These are phyloP conservation scores for Zaprionus inermis DNA, from an alignment of 1,140 invertebrate species.

Conservation along the genomic window DNA sequence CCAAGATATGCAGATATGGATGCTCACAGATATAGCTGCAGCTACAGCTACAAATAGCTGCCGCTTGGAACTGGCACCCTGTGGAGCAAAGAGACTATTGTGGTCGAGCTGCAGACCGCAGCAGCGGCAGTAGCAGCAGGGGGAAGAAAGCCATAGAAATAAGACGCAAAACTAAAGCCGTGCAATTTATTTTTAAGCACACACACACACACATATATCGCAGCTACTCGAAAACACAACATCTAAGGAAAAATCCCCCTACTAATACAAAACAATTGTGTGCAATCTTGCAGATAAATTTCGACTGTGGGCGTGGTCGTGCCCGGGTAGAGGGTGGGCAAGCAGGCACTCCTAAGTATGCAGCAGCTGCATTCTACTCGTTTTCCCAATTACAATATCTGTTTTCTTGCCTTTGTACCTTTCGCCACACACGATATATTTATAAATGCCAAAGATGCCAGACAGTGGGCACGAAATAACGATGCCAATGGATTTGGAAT, in stretches of 20 bases:
- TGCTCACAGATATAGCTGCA: constrained; percentile 26
- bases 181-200: constrained; percentile 79
- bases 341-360: constrained; percentile 8
- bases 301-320: constrained; percentile 33
- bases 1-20: constrained; percentile 22
- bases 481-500: background rate
- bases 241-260: constrained; percentile 38
- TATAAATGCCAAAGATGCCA: constrained; percentile 72
- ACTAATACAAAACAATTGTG: constrained; percentile 78
- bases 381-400: constrained; percentile 79
- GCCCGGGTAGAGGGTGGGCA: background rate
- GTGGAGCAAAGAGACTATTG: constrained; percentile 40
- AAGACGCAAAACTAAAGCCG: constrained; percentile 69
- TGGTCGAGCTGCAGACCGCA: constrained; percentile 46
- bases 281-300: constrained; percentile 76
- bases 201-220: constrained; percentile 46
- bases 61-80: constrained; percentile 36
- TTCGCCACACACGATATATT: constrained; percentile 70
- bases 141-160: constrained; percentile 67
- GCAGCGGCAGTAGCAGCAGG: constrained; percentile 14
- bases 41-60: too few species aligned
- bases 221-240: constrained; percentile 27
- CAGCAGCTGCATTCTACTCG: constrained; percentile 69
- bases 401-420: constrained; percentile 77
- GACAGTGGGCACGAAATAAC: constrained; percentile 43